phyloP scores from a whole-genome alignment of 2,888 invertebrate genomes.

The Ophion ellenae region DNA sequence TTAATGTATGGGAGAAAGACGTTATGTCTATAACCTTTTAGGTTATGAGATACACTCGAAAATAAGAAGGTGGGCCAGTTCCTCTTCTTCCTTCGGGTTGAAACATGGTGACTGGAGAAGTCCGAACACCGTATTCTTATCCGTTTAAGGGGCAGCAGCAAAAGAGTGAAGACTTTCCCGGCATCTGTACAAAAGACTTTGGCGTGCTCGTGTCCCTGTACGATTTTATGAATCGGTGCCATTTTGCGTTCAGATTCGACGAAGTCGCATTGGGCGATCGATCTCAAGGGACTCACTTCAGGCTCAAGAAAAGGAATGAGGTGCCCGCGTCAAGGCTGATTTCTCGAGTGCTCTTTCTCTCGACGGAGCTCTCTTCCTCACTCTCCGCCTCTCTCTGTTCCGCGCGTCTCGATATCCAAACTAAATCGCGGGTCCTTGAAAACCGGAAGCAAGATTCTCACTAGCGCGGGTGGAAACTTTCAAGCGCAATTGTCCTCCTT shows the following conservation, averaged over 20 bases:
- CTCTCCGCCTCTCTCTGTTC: neutral
- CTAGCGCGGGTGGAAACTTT: neutral
- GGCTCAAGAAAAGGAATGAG: slow-evolving; percentile 26
- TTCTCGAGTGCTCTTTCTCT: slow-evolving; percentile 21
- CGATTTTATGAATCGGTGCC: neutral
- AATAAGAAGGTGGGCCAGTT: too few relatives aligned
- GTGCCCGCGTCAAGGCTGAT: slow-evolving; percentile 26
- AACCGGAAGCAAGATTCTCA: slow-evolving; percentile 12
- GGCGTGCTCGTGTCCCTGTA: too few relatives aligned
- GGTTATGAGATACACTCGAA: too few relatives aligned
- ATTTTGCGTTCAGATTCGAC: neutral
- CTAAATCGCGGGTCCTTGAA: slow-evolving; percentile 20
- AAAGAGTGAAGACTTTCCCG: neutral
- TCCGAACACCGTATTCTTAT: neutral
- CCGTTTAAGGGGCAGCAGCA: neutral
- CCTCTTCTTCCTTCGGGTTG: too few relatives aligned
- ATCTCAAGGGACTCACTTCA: neutral
- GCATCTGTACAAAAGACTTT: too few relatives aligned
- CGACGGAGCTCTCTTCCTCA: neutral
- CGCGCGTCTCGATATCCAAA: slow-evolving; percentile 13
- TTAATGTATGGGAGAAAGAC: too few relatives aligned
- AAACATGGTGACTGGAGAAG: too few relatives aligned
- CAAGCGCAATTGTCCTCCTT: too few relatives aligned
- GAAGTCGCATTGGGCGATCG: slow-evolving; percentile 5
- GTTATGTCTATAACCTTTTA: too few relatives aligned